Percentiles rank a stretch among this genome's conserved stretches.
Evolutionary conservation across 2,888 invertebrate species (phyloP).

Genomic region (Noctua janthina): DNA sequence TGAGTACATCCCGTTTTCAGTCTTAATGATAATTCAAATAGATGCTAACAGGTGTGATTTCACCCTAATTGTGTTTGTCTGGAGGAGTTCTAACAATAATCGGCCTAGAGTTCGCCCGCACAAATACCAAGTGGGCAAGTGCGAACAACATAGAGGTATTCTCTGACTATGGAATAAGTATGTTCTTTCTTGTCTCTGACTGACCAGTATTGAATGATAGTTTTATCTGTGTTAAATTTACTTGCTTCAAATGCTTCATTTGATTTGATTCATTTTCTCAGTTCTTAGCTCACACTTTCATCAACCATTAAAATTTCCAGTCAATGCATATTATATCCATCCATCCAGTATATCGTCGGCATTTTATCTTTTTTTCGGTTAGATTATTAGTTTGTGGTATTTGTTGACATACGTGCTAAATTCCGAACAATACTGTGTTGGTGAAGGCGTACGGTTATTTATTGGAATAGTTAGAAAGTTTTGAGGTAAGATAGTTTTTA

Average conservation of each 20-base stretch:
- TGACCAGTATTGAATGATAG: neutral
- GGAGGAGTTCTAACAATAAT: too few relatives aligned
- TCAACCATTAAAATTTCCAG: conserved; percentile 49
- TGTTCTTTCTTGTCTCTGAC: neutral
- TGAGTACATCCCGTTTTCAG: too few relatives aligned
- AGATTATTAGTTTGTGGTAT: conserved; percentile 50
- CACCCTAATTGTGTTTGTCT: too few relatives aligned
- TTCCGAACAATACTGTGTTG: conserved; percentile 39
- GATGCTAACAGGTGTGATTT: too few relatives aligned
- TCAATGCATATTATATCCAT: conserved; percentile 44
- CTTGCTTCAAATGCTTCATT: conserved; percentile 11
- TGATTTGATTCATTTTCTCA: conserved; percentile 20
- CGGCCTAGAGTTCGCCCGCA: too few relatives aligned
- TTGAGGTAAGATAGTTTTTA: conserved; percentile 40
- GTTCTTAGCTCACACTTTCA: conserved; percentile 17
- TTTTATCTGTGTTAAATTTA: neutral
- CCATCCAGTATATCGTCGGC: conserved; percentile 47
- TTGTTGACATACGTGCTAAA: conserved; percentile 45
- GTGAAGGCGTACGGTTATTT: conserved; percentile 23
- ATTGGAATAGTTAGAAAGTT: conserved; percentile 49
- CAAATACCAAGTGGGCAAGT: too few relatives aligned
- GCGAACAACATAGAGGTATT: neutral
- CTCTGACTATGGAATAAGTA: neutral
- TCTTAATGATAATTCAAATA: too few relatives aligned
- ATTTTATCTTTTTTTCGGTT: conserved; percentile 44